Evolutionary conservation across 2,888 invertebrate species (phyloP), one percentile per base, ranked within the genome.

Genomic region (Drosophila anomalata): DNA sequence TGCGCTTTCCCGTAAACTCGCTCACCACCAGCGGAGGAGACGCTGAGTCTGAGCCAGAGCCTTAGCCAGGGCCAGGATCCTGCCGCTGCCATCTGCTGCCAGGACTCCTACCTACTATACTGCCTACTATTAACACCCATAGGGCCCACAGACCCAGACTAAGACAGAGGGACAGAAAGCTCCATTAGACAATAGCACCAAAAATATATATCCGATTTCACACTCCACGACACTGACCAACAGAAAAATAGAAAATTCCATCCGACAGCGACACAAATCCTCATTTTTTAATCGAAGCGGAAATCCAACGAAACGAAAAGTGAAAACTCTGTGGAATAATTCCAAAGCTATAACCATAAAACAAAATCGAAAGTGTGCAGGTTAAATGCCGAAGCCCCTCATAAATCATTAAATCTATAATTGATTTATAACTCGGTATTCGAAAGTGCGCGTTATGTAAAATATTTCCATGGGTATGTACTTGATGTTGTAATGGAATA

Each of bases 401-500:
- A 60, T 62, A 66, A 71, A 63, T 67, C 22, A 42, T 58, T 33
- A 62, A 68, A 61, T 58, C 61, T 41, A 46, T 65, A 61, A 54
- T 47, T 65, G 58, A 65, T 53, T 62, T 41, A 2, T 31, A 53
- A 65, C 41, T 22, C 31, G 24, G 47, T 62, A 61, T 47, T 12
- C 29, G 63, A 70, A 68, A 62, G 31, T 60, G 71, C 69, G 69
- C 56, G 69, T 65, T 59, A 60, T 44, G 53, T 54, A 50, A 52
- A 67, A 44, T 55, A 39, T 48, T 59, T 56, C 41, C 47, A 68
- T 77, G 89, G 90, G 90, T 90, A 90, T 90, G 90, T 90, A 88
- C 86, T 90, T 88, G 90, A 90, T 90, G 90, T 90, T 90, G 90
- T 90, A 90, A 89, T 90, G 88, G 84, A 89, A 81, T 89, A 76